Base-by-base conservation (phyloP, 2,888 invertebrate genomes). In the Thysanoteuthis rhombus region DNA sequence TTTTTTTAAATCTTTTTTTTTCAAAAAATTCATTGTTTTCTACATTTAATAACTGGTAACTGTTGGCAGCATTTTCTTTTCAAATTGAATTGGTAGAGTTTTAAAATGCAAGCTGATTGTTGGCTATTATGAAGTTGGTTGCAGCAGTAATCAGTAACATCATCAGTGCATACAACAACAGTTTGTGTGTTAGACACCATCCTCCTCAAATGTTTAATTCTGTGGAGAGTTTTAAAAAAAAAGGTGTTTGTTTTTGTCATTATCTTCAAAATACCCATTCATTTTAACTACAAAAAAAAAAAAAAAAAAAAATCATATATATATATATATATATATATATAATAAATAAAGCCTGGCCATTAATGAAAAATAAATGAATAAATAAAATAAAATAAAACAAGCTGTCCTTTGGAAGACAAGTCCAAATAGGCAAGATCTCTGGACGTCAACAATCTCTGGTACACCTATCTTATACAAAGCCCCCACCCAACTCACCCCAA, bases 401-500 rank as follows among this genome's bases (percentile, higher is more conserved):
- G 91, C 28, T 91, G 91, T 91, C 91, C 39, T 91, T 42, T 91
- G 91, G 91, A 91, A 91, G 91, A 91, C 91, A 40, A 19, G 28
- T 19, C 91, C 91, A 38, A 91, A 91, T 38, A 91, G 91, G 91
- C 38, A 91, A 91, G 36, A 91, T 39, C 42, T 32, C 38, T 91
- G 91, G 91, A 91, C 22, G 75, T 75, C n/a, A 75, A n/a, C 75
- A 75, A 75, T 75, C 75, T n/a, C n/a, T 75, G 75, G 75, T 75
- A 75, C 75, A 75, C 75, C 75, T 75, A 52, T 25, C 52, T 52
- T 52, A 52, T 52, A 52, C 52, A 52, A 52, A 52, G 22, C 52
- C 52, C 52, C 52, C 52, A 75, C 75, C 75, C 75, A 75, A 75
- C 75, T 75, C n/a, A 8, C n/a, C 8, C n/a, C 32, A 75, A 75